phyloP scores from a whole-genome alignment of 2,888 invertebrate species.

The Xylota sylvarum region DNA sequence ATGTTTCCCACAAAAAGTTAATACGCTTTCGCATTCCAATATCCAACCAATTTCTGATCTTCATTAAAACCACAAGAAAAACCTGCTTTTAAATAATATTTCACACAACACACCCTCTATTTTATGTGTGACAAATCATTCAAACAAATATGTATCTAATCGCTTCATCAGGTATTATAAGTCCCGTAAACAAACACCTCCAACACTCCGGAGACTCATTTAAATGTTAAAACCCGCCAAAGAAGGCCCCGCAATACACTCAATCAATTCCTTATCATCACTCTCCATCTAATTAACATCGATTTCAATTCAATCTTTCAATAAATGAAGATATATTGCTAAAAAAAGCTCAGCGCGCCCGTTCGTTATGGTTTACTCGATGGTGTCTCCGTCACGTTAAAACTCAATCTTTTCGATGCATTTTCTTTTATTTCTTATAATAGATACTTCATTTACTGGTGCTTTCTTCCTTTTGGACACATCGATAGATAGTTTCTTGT shows the following conservation, averaged over 20 bases:
- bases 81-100: conserved; percentile 43
- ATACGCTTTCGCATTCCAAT: no score
- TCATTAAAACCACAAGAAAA: not conserved
- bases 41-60: no score
- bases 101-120: conserved; percentile 61
- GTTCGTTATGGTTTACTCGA: conserved; percentile 26
- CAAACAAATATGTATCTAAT: conserved; percentile 70
- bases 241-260: conserved; percentile 42
- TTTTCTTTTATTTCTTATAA: conserved; percentile 12
- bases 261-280: conserved; percentile 71
- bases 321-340: conserved; percentile 70
- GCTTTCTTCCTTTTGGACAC: conserved; percentile 30
- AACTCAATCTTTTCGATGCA: conserved; percentile 42
- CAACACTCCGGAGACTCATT: conserved; percentile 33
- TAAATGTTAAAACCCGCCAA: conserved; percentile 61
- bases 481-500: conserved; percentile 18
- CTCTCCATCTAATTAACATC: conserved; percentile 73
- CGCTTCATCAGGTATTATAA: conserved; percentile 62
- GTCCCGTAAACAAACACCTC: conserved; percentile 68
- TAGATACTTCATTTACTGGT: conserved; percentile 31
- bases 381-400: not conserved
- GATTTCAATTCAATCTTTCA: conserved; percentile 70
- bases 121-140: conserved; percentile 40
- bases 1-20: no score
- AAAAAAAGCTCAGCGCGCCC: conserved; percentile 58